Evolutionary conservation across 1,140 invertebrate species (phyloP).

Genomic region (Oncopodura yosiiana): DNA sequence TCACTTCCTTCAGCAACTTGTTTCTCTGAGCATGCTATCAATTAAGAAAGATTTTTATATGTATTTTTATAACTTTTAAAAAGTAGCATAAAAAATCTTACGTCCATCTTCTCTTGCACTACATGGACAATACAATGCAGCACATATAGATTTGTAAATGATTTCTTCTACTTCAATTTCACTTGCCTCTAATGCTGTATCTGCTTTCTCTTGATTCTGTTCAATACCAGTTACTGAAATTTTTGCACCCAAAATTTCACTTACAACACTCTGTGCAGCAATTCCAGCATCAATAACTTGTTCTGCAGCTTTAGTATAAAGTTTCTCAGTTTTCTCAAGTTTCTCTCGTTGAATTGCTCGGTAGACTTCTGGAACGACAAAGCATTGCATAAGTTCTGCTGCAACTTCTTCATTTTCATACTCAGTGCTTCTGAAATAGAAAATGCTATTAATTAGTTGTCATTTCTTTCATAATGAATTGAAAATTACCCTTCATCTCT

Average conservation of each 20-base stretch:
- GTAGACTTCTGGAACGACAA: conserved; percentile 51
- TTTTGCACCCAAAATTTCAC: conserved; percentile 12
- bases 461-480: conserved; percentile 8
- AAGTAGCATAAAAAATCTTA: too few relatives aligned
- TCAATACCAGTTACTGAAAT: background rate
- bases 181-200: conserved; percentile 6
- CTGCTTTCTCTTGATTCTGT: conserved; percentile 2
- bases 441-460: background rate
- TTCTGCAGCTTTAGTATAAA: conserved; percentile 15
- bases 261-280: conserved; percentile 12
- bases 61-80: too few relatives aligned
- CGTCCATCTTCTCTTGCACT: too few relatives aligned
- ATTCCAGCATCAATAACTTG: conserved; percentile 18
- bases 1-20: too few relatives aligned
- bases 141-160: conserved; percentile 13
- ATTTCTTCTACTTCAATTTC: conserved; percentile 11
- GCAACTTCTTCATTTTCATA: conserved; percentile 50
- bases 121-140: background rate
- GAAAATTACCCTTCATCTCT: conserved; percentile 20
- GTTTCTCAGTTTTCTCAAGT: conserved; percentile 7
- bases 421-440: conserved; percentile 37
- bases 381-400: conserved; percentile 51
- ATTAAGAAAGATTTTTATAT: too few relatives aligned
- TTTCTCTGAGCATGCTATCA: too few relatives aligned
- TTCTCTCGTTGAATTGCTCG: conserved; percentile 9